Conservation (phyloP, 2,888 invertebrate species). For the Eumerus sabulonum region DNA sequence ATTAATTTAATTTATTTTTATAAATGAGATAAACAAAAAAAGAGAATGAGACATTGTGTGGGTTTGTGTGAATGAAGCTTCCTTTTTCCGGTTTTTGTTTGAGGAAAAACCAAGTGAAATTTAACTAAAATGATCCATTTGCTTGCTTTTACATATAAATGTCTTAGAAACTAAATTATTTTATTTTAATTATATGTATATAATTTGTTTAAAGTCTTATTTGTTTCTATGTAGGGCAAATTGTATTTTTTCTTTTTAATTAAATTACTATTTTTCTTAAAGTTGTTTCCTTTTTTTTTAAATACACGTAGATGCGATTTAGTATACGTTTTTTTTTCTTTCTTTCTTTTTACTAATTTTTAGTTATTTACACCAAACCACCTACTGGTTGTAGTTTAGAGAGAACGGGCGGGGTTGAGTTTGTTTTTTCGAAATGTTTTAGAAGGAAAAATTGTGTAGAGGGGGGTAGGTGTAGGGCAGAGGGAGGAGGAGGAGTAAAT, state of each 20-base stretch:
- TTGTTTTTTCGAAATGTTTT: background rate
- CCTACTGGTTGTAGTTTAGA: conserved; percentile 17
- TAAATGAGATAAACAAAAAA: conserved; percentile 59
- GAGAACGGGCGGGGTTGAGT: conserved; percentile 21
- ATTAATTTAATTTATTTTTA: conserved; percentile 42
- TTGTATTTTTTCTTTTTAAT: conserved; percentile 52
- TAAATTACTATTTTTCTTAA: conserved; percentile 52
- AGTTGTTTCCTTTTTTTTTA: conserved; percentile 56
- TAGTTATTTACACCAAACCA: conserved; percentile 57
- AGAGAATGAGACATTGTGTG: conserved; percentile 55
- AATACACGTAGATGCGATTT: conserved; percentile 68
- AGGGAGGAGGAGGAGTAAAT: conserved; percentile 50
- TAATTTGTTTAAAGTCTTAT: conserved; percentile 74
- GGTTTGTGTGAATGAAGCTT: background rate
- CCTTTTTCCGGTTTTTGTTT: background rate
- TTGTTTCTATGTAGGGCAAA: conserved; percentile 77
- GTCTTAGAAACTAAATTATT: conserved; percentile 54
- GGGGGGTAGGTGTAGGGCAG: conserved; percentile 12
- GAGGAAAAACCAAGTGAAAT: conserved; percentile 53
- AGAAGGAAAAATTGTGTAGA: too few relatives aligned
- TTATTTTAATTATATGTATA: conserved; percentile 47
- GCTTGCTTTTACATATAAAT: conserved; percentile 53
- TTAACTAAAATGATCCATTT: conserved; percentile 47
- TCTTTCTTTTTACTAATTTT: conserved; percentile 25
- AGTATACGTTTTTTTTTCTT: conserved; percentile 56